Base-by-base conservation (phyloP, 1,140 invertebrate genomes). In the Brachionus sp. region DNA sequence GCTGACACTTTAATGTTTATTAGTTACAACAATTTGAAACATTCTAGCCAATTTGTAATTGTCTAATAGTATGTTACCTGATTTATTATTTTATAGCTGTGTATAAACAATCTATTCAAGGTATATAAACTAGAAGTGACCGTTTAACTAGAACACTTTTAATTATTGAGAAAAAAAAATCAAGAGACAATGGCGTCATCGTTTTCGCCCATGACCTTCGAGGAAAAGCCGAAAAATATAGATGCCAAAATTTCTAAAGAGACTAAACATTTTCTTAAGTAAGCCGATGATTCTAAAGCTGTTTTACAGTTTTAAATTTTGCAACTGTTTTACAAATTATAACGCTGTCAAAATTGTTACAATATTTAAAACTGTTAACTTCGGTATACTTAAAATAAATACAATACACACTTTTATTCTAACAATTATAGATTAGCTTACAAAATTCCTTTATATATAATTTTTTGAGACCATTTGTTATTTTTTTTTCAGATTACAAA, bases 21-120 rank as follows among this genome's bases (percentile, higher is more conserved):
- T 44, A 46, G 39, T 46, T 75, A 75, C 70, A 75, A 46, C 70
- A 25, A 75, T 75, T 75, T 75, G 70, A 75, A 75, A 75, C 13
- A 44, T 46, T 9, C 33, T 46, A 46, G 33, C 19, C 66, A 70
- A 70, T 70, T 39, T 70, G 25, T 70, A 70, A 70, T 39, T 39
- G 66, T 35, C 33, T 19, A 23, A 37, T 19, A 70, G 16, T 39
- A 70, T 39, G 37, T 37, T 37, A 70, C 16, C 33, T 19, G 16
- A 39, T 39, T 37, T 70, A 39, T 70, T 13, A 37, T 70, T 37
- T 42, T 70, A 39, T 1, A 57, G 1, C 19, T 19, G 19, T 57
- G 16, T 19, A 57, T 57, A 25, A 57, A 57, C 50, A 19, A 19
- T 50, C n/a, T 57, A 4, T 57, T 57, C 50, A 57, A 57, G 50